Evolutionary conservation across 2,113 vertebrate genomes (phyloP).

Genomic region (Athene noctua): DNA sequence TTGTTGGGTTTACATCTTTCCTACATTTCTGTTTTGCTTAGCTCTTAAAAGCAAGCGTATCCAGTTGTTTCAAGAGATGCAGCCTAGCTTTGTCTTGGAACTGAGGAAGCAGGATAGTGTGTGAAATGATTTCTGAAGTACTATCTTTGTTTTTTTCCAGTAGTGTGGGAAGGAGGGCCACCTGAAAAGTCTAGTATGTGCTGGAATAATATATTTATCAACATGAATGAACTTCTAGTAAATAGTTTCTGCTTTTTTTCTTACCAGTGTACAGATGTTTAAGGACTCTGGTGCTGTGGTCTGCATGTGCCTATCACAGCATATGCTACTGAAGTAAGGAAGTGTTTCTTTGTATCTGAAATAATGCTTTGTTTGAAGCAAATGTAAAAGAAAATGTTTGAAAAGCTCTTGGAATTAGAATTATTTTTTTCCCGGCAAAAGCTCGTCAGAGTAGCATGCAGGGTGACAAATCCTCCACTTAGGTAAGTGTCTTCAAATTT

Average conservation of each 20-base stretch:
- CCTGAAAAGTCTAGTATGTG: background rate
- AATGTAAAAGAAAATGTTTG: background rate
- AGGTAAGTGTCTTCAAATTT: background rate
- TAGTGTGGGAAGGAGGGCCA: background rate
- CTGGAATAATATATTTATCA: background rate
- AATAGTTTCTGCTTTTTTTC: background rate
- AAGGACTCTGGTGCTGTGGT: background rate
- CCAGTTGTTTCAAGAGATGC: background rate
- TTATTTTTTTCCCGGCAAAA: background rate
- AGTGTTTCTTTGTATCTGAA: background rate
- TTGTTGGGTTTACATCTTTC: background rate
- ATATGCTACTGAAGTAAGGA: background rate
- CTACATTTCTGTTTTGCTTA: background rate
- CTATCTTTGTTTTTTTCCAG: background rate
- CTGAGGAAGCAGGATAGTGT: background rate
- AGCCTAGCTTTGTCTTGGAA: background rate
- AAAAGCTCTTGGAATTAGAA: background rate
- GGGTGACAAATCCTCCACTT: background rate
- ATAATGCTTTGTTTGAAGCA: background rate
- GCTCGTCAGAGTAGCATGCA: background rate
- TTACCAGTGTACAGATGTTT: rapidly evolving
- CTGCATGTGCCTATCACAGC: background rate
- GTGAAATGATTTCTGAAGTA: background rate
- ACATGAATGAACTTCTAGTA: background rate
- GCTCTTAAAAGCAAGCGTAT: background rate